Conservation (phyloP, 2,113 vertebrate species). For the Solenodon paradoxus region DNA sequence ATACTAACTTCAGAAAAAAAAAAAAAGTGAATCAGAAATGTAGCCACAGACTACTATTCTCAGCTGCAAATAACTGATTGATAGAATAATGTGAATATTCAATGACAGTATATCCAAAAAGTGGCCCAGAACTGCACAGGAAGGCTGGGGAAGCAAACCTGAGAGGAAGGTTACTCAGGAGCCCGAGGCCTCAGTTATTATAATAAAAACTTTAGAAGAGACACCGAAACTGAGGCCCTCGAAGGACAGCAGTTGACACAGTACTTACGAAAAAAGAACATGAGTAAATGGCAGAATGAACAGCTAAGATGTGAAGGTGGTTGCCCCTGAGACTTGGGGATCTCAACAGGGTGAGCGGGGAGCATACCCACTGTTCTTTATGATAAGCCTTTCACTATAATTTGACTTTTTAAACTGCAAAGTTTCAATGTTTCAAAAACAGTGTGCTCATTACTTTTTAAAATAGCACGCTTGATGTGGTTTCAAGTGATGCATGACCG, state of each 20-base stretch:
- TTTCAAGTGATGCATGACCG: neutral
- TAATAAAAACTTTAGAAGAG: neutral
- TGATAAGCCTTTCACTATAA: neutral
- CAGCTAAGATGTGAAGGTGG: neutral
- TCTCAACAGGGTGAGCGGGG: neutral
- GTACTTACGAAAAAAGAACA: neutral
- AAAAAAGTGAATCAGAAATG: neutral
- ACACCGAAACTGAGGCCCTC: neutral
- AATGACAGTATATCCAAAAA: neutral
- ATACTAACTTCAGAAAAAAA: neutral
- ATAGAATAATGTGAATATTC: neutral
- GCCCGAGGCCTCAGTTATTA: neutral
- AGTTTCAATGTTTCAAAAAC: neutral
- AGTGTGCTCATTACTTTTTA: neutral
- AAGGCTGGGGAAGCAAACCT: neutral
- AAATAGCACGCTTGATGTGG: neutral
- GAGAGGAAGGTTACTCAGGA: neutral
- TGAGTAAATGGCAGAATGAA: neutral
- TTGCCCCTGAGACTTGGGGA: neutral
- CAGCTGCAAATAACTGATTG: neutral
- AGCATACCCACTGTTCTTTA: neutral
- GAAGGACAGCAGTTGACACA: neutral
- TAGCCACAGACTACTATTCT: neutral
- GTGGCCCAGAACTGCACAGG: neutral
- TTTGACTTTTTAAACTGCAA: neutral